Evolutionary conservation across 2,113 vertebrate species (phyloP).

Genomic region (Zosterops lateralis): DNA sequence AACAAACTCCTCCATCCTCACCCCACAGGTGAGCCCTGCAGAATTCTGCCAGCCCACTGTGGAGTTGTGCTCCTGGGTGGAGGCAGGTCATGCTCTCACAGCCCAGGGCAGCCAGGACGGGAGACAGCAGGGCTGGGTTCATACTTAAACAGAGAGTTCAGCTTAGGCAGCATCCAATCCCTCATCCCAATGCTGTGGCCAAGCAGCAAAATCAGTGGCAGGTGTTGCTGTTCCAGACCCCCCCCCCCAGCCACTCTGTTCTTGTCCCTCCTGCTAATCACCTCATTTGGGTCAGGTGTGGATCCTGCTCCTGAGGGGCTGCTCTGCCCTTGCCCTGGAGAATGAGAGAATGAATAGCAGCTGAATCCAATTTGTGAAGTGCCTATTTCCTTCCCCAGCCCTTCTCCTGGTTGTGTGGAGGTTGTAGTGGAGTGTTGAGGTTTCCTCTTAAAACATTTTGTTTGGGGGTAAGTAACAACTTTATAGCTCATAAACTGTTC

Average conservation of each 20-base stretch:
- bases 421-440: rapidly evolving
- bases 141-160: rapidly evolving
- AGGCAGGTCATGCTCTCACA: not conserved
- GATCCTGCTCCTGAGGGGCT: not conserved
- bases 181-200: rapidly evolving
- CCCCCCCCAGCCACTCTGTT: too few species aligned
- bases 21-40: rapidly evolving
- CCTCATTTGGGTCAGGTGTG: not conserved
- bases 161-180: not conserved
- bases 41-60: rapidly evolving
- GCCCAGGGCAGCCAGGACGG: not conserved
- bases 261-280: not conserved
- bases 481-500: rapidly evolving
- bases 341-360: not conserved
- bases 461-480: not conserved
- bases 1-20: not conserved
- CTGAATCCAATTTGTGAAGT: rapidly evolving
- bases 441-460: rapidly evolving
- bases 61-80: not conserved
- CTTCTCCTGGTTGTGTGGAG: rapidly evolving
- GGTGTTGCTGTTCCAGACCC: not conserved
- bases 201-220: rapidly evolving
- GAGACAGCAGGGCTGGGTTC: not conserved
- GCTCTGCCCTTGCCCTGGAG: not conserved
- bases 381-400: rapidly evolving